These are phyloP conservation scores for Falco concolor DNA, from an alignment of 2,797 vertebrate genomes.

Conservation along the genomic window DNA sequence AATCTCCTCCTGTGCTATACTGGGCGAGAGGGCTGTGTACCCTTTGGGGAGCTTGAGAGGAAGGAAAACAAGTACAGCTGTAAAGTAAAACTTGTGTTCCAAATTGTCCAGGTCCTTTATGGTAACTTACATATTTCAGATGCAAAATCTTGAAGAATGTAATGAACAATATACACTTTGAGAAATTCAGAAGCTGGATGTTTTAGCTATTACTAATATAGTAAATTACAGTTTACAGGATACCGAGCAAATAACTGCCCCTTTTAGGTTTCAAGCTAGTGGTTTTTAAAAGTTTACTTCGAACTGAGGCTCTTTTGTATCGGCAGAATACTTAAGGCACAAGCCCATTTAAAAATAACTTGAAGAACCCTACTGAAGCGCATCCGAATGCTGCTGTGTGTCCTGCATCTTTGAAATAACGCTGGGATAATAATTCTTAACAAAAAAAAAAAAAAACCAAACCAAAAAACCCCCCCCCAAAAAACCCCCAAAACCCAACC, in stretches of 20 bases:
- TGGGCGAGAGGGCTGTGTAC: background rate
- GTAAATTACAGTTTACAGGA: slow-evolving; percentile 33
- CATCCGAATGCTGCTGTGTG: background rate
- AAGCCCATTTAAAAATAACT: slow-evolving; percentile 21
- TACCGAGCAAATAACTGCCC: slow-evolving; percentile 18
- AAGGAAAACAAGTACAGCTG: background rate
- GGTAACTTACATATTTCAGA: background rate
- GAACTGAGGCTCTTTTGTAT: slow-evolving; percentile 26
- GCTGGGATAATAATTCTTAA: background rate
- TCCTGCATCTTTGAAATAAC: background rate
- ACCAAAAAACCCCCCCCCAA: no score
- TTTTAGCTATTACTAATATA: slow-evolving; percentile 39
- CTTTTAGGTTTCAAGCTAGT: slow-evolving; percentile 23
- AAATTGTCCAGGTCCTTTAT: background rate
- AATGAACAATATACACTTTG: background rate
- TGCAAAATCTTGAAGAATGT: background rate
- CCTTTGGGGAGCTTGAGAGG: background rate
- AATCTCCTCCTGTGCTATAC: background rate
- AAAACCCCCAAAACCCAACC: background rate
- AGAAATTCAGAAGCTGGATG: slow-evolving; percentile 13
- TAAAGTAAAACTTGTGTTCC: background rate
- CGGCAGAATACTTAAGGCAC: background rate
- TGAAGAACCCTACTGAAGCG: background rate
- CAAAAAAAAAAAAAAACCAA: background rate
- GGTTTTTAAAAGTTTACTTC: slow-evolving; percentile 34